Base-by-base conservation (phyloP, 2,797 vertebrate genomes). In the Eleutherodactylus coqui region DNA sequence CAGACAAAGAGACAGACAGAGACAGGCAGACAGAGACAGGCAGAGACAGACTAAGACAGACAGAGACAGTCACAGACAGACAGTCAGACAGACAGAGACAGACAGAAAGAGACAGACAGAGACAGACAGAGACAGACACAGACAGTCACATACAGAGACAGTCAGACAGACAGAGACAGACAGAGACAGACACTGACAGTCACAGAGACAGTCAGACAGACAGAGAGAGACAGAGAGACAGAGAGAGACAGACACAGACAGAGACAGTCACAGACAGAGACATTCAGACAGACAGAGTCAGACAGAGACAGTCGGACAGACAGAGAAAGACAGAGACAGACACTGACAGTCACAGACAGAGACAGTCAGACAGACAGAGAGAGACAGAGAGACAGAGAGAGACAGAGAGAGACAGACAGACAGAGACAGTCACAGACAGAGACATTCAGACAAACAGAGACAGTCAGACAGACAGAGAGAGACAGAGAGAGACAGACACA, bases 201-300 rank as follows among this genome's bases (percentile, higher is more conserved):
- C 5, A 60, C 19, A 60, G 19, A 5, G 5, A 60, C 5, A 60
- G 58, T 5, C 19, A 60, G 58, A 5, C 19, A 60, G 58, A 60
- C 19, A 60, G 17, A 5, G 5, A 32, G 21, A 32, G 13, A 32
- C 27, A 32, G 58, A 60, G 5, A 60, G 58, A 60, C 5, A 60
- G 5, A 60, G 58, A 60, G 5, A 60, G 58, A 60, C 5, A 60
- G 5, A 60, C 5, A 60, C 5, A 60, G 58, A 60, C 19, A 60
- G 2, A 69, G 21, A 69, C 14, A 70, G 11, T n/a, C n/a, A n/a
- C n/a, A n/a, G n/a, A n/a, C n/a, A n/a, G n/a, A n/a, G n/a, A n/a
- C n/a, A n/a, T n/a, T n/a, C n/a, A n/a, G n/a, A n/a, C n/a, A 69
- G 58, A 60, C 58, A 60, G 58, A 60, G n/a, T 55, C 13, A 79